Evolutionary conservation across 2,113 vertebrate genomes (phyloP).

Genomic region (Bujurquina vittata): DNA sequence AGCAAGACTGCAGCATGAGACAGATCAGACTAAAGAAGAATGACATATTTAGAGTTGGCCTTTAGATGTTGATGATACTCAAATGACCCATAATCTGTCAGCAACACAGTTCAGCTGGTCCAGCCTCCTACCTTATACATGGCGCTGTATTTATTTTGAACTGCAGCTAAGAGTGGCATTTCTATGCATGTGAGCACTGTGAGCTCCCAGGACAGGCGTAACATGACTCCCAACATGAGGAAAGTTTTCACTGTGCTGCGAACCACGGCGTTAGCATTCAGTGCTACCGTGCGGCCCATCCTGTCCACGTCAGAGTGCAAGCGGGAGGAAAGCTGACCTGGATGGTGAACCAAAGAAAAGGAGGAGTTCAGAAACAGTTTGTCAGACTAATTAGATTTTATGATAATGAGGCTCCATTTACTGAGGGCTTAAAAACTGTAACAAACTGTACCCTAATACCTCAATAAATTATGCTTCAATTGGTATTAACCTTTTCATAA

Average conservation of each 20-base stretch:
- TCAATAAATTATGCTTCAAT: no score
- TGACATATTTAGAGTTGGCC: no score
- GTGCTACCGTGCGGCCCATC: slow-evolving; percentile 84
- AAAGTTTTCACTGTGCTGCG: slow-evolving; percentile 80
- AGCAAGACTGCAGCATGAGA: no score
- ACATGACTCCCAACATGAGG: slow-evolving; percentile 84
- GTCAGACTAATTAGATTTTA: background rate
- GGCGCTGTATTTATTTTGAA: slow-evolving; percentile 79
- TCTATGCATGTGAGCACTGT: slow-evolving; percentile 84
- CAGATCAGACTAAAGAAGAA: no score
- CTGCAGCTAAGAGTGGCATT: slow-evolving; percentile 71
- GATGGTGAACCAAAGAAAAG: background rate
- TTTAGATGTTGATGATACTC: no score
- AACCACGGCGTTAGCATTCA: slow-evolving; percentile 82
- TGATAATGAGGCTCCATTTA: fast-evolving
- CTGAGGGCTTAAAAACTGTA: background rate
- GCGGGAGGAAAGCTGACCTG: slow-evolving; percentile 84
- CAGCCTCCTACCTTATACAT: slow-evolving; percentile 73
- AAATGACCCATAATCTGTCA: no score
- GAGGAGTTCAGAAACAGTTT: background rate
- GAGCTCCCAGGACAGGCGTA: slow-evolving; percentile 83
- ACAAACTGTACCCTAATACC: no score
- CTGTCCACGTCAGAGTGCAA: slow-evolving; percentile 82
- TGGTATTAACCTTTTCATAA: no score
- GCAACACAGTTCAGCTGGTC: background rate